Conservation (phyloP, 2,888 invertebrate genomes). For the Crossocerus cetratus region DNA sequence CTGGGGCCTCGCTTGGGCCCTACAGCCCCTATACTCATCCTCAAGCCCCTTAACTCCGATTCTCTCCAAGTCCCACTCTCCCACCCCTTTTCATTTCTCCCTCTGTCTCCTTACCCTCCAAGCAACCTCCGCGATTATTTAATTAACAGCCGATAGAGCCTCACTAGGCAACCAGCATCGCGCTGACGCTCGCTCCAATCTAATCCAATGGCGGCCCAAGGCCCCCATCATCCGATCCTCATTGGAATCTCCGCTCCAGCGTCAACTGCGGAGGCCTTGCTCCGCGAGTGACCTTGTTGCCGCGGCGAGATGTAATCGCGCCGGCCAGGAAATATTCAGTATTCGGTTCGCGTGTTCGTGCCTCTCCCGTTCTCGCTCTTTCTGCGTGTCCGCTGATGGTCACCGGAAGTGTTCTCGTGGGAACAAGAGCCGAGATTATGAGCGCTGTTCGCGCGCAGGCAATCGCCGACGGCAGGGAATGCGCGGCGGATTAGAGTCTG, state of each 20-base stretch:
- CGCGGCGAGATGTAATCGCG: too few species aligned
- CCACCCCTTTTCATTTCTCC: neutral
- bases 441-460: too few species aligned
- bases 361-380: too few species aligned
- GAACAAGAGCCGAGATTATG: constrained; percentile 13
- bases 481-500: too few species aligned
- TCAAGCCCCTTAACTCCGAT: constrained; percentile 36
- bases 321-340: constrained; percentile 8
- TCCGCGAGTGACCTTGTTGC: too few species aligned
- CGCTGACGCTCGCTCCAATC: too few species aligned
- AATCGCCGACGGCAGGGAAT: too few species aligned
- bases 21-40: constrained; percentile 38
- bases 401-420: constrained; percentile 36
- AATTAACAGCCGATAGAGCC: constrained; percentile 69
- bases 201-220: too few species aligned
- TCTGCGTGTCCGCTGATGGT: constrained; percentile 13
- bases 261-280: neutral
- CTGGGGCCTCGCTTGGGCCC: neutral
- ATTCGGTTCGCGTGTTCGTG: neutral
- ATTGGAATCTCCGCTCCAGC: neutral
- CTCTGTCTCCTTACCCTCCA: constrained; percentile 61
- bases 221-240: neutral
- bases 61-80: neutral
- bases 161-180: neutral
- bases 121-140: constrained; percentile 73